phyloP scores from a whole-genome alignment of 1,140 invertebrate genomes.

The Drosophila kepulauana region DNA sequence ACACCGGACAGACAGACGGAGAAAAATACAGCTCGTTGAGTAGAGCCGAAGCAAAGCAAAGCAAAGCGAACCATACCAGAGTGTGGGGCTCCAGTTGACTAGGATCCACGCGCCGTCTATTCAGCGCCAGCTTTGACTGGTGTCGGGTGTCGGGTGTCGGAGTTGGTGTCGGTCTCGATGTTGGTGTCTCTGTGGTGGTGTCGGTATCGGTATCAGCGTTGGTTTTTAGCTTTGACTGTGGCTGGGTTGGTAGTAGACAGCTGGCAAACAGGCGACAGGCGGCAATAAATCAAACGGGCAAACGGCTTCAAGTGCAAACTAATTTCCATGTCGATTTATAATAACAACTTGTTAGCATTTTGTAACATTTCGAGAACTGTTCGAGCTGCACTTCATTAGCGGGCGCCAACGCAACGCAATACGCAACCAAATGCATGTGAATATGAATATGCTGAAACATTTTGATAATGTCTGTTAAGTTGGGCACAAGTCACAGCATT shows the following conservation, averaged over 20 bases:
- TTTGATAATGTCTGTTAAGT: slow-evolving; percentile 49
- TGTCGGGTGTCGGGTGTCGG: slow-evolving; percentile 35
- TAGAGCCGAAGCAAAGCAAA: slow-evolving; percentile 35
- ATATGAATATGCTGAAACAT: slow-evolving; percentile 15
- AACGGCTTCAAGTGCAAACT: slow-evolving; percentile 82
- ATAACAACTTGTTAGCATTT: slow-evolving; percentile 84
- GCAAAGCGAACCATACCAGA: slow-evolving; percentile 5
- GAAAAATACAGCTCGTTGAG: background rate
- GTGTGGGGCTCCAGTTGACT: slow-evolving; percentile 33
- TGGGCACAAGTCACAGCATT: slow-evolving; percentile 18
- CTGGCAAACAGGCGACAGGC: slow-evolving; percentile 79
- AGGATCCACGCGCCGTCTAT: slow-evolving; percentile 71
- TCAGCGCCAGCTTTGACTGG: slow-evolving; percentile 31
- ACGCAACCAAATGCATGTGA: background rate
- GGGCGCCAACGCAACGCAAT: slow-evolving; percentile 37
- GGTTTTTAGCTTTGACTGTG: slow-evolving; percentile 20
- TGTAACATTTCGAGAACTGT: slow-evolving; percentile 62
- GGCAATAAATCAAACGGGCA: slow-evolving; percentile 81
- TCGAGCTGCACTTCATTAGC: slow-evolving; percentile 52
- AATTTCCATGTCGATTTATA: slow-evolving; percentile 84
- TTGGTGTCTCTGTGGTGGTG: slow-evolving; percentile 28
- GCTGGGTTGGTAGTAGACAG: slow-evolving; percentile 71
- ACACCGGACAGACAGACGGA: slow-evolving; percentile 23
- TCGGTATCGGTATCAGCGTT: slow-evolving; percentile 17
- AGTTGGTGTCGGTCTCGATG: slow-evolving; percentile 23